Evolutionary conservation across 30 jellyfish, hydroid and myxozoan genomes (phyloP).

Genomic region (Pelagia noctiluca): DNA sequence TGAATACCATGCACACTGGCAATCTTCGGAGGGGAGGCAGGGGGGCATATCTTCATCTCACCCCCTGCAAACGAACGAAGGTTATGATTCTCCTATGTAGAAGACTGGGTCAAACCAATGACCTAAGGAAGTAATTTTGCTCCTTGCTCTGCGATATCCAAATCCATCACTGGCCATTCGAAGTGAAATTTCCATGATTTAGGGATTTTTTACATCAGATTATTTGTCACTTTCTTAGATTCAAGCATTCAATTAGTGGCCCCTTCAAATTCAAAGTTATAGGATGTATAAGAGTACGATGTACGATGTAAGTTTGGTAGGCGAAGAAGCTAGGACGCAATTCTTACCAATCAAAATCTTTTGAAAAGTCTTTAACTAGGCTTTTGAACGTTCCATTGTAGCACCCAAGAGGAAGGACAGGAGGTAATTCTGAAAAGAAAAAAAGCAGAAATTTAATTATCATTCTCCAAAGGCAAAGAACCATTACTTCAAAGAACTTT

Average conservation of each 20-base stretch:
- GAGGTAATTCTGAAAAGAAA: constrained; percentile 43
- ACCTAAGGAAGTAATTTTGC: not conserved
- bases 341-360: not conserved
- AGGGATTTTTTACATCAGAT: no score
- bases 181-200: not conserved
- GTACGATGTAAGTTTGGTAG: not conserved
- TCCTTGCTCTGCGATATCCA: not conserved
- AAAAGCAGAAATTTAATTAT: no score
- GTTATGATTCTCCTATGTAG: not conserved
- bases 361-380: constrained; percentile 19
- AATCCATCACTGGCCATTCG: not conserved
- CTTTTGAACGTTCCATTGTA: constrained; percentile 28
- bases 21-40: no score
- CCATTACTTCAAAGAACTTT: not conserved
- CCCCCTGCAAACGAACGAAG: not conserved
- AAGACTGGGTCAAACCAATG: not conserved
- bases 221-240: no score
- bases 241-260: no score
- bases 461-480: not conserved
- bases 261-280: no score
- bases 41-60: not conserved
- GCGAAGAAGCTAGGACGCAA: not conserved
- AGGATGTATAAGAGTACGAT: no score
- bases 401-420: constrained; percentile 70
- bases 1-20: not conserved